Percentiles rank a stretch among this genome's conserved stretches.
phyloP scores from a whole-genome alignment of 2,113 vertebrate genomes.

The Amphiprion ocellaris region DNA sequence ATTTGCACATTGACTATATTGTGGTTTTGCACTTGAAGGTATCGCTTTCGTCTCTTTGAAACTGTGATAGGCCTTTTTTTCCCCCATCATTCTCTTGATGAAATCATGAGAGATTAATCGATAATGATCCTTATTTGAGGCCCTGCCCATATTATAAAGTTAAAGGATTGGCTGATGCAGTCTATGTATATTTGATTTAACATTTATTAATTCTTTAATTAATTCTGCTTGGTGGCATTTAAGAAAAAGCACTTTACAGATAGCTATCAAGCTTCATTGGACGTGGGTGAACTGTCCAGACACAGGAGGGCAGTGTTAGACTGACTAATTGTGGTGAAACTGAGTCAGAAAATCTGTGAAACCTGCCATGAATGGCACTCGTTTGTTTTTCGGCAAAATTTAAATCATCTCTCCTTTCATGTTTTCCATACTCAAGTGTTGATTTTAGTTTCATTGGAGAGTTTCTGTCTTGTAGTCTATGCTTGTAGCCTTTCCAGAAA shows the following conservation, averaged over 20 bases:
- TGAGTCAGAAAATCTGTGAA: background rate
- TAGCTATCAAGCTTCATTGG: background rate
- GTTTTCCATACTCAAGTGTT: background rate
- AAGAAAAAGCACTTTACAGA: background rate
- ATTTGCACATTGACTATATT: no score
- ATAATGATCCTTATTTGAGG: no score
- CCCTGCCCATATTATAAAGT: no score
- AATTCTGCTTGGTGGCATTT: no score
- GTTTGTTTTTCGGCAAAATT: background rate
- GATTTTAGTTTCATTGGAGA: background rate
- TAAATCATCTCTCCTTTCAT: background rate
- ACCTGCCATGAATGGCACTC: background rate
- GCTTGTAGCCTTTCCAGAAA: background rate
- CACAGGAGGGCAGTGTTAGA: slow-evolving; percentile 67
- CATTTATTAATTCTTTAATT: no score
- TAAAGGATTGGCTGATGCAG: no score
- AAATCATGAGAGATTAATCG: no score
- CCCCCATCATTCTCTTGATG: no score
- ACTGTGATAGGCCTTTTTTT: no score
- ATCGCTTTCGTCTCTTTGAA: no score
- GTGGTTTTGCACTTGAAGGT: no score
- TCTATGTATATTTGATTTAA: no score
- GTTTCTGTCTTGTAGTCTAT: background rate
- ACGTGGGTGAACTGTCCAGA: slow-evolving; percentile 5
- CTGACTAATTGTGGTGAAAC: slow-evolving; percentile 3